Conservation (phyloP, 2,888 invertebrate species). For the Trissonchulus latispiculum region DNA sequence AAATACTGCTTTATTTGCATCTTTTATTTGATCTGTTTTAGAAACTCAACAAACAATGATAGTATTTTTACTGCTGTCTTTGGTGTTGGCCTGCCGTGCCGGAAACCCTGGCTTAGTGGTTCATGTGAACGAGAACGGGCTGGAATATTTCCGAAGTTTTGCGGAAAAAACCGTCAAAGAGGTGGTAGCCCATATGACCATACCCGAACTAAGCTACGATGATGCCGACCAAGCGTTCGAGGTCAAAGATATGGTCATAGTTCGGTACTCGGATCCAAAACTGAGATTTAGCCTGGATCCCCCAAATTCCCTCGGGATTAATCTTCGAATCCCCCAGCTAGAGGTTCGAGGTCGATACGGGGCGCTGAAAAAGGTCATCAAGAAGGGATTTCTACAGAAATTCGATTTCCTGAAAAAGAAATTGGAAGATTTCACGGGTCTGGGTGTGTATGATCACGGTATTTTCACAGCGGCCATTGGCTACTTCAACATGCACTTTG, state of each 20-base stretch:
- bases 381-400: not conserved
- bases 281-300: not conserved
- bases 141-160: not conserved
- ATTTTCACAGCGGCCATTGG: not conserved
- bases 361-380: not conserved
- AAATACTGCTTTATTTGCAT: no score
- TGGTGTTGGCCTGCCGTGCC: no score
- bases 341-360: not conserved
- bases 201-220: not conserved
- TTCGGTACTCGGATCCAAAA: constrained; percentile 6
- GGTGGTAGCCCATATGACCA: not conserved
- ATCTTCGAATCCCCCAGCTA: not conserved
- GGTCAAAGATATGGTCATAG: not conserved
- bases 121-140: not conserved
- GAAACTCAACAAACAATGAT: no score
- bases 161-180: constrained; percentile 3
- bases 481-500: not conserved
- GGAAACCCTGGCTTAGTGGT: no score
- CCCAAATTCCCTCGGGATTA: not conserved
- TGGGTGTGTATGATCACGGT: not conserved
- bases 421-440: not conserved
- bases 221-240: not conserved
- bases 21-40: no score
- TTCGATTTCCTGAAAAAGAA: not conserved
- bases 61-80: no score